These are phyloP conservation scores for Pterocles orientalis DNA, from an alignment of 2,113 vertebrate genomes.

Conservation along the genomic window DNA sequence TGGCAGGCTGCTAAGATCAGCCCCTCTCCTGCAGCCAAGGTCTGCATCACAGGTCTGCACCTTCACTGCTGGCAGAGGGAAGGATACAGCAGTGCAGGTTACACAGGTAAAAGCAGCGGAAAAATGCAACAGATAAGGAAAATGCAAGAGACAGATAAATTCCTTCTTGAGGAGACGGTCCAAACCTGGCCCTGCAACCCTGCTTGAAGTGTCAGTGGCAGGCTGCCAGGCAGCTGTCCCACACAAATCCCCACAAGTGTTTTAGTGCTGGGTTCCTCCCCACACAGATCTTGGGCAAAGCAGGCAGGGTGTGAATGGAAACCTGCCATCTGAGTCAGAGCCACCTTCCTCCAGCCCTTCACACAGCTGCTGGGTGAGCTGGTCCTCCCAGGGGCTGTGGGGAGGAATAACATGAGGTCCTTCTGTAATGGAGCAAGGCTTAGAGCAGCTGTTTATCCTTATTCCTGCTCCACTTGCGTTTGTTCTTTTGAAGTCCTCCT, in stretches of 20 bases:
- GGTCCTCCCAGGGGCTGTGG: not conserved
- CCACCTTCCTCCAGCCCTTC: not conserved
- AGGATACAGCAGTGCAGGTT: not conserved
- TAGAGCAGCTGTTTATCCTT: not conserved
- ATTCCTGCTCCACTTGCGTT: not conserved
- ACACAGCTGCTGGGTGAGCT: not conserved
- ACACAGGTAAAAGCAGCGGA: not conserved
- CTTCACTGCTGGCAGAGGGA: not conserved
- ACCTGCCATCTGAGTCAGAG: not conserved
- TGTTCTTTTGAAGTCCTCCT: not conserved
- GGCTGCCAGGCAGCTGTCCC: not conserved
- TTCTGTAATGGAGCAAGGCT: not conserved
- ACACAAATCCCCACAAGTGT: fast-evolving
- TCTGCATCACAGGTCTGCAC: no score
- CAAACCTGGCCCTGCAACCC: not conserved
- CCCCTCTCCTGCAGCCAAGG: not conserved
- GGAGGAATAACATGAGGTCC: not conserved
- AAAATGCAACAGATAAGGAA: not conserved
- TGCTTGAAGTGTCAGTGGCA: not conserved
- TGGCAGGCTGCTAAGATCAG: not conserved
- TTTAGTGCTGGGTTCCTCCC: not conserved
- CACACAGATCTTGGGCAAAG: not conserved
- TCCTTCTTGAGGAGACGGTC: not conserved
- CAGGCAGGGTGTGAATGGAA: not conserved
- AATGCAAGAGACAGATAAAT: not conserved